Percentiles rank a stretch among this genome's conserved stretches.
These are phyloP conservation scores for Odocoileus hemionus DNA, from an alignment of 2,113 vertebrate genomes.

Conservation along the genomic window DNA sequence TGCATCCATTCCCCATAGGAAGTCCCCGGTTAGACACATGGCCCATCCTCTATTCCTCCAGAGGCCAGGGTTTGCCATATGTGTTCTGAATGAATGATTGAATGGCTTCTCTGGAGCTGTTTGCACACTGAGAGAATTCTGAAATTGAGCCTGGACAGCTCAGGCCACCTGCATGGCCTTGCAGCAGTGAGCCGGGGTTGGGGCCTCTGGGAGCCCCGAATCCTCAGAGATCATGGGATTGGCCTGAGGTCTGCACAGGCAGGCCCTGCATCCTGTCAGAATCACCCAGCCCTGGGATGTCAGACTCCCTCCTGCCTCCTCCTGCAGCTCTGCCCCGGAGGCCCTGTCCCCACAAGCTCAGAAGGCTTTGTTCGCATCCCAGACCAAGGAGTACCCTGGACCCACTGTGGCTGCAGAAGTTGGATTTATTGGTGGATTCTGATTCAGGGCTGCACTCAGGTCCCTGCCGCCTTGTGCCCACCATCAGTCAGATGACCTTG, in stretches of 20 bases:
- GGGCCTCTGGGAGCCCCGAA: neutral
- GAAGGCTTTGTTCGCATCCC: neutral
- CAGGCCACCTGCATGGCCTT: neutral
- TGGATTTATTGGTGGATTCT: neutral
- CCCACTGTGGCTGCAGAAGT: neutral
- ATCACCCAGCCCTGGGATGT: neutral
- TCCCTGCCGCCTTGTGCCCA: neutral
- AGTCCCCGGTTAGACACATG: too few relatives aligned
- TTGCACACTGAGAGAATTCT: neutral
- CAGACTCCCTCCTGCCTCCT: neutral
- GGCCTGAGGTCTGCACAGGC: rapidly evolving
- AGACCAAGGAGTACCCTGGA: neutral
- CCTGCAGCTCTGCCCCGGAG: rapidly evolving
- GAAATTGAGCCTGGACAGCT: neutral
- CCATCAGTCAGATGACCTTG: neutral
- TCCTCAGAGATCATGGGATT: neutral
- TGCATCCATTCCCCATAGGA: too few relatives aligned
- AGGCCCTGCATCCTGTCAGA: neutral
- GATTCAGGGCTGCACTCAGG: rapidly evolving
- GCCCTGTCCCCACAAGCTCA: neutral
- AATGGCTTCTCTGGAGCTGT: too few relatives aligned
- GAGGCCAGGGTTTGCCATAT: too few relatives aligned
- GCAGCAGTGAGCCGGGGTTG: rapidly evolving
- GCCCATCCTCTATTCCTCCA: too few relatives aligned
- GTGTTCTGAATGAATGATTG: too few relatives aligned